Evolutionary conservation across 2,888 invertebrate species (phyloP), one percentile per base, ranked within the genome.

Genomic region (Chymomyza amoena): DNA sequence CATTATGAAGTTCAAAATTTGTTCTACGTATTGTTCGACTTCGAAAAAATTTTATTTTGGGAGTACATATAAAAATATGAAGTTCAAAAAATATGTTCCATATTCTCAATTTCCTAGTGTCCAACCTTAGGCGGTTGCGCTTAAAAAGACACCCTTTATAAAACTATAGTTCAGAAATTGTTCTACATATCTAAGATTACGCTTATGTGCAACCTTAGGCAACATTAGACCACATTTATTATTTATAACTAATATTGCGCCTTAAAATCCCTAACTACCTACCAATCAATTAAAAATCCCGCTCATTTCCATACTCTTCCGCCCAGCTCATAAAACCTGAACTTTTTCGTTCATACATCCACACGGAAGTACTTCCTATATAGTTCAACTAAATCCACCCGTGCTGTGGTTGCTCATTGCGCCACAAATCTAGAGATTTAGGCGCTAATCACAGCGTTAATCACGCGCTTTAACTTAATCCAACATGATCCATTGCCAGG

Each of bases 381-480:
- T 28, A 13, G 56, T 70, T 72, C 54, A 71, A 45, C 10, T 57
- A 18, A 25, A 28, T 57, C 57, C 57, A 4, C 57, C 57, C 32
- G 69, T 70, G 64, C 64, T 72, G 75, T 61, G 77, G 77, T 75
- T 72, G 72, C 68, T 71, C 65, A 59, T 87, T 87, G 82, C 87
- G 76, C 82, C 87, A 84, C 79, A 69, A 51, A 69, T 65, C 67
- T 62, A 62, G 51, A 56, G 72, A 74, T 84, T 80, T 76, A 69
- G 72, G 80, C 87, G 81, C 73, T 78, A 78, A 75, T 72, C 82
- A 62, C 66, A 70, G 65, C 60, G 57, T 63, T 81, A 84, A 82
- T 84, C 84, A 73, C 72, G 56, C 74, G 76, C 61, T 20, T 72
- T 87, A 84, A 87, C 84, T 87, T 84, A 84, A 84, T 87, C 87